phyloP scores from a whole-genome alignment of 2,888 invertebrate species.

The Cylloceria caligata region DNA sequence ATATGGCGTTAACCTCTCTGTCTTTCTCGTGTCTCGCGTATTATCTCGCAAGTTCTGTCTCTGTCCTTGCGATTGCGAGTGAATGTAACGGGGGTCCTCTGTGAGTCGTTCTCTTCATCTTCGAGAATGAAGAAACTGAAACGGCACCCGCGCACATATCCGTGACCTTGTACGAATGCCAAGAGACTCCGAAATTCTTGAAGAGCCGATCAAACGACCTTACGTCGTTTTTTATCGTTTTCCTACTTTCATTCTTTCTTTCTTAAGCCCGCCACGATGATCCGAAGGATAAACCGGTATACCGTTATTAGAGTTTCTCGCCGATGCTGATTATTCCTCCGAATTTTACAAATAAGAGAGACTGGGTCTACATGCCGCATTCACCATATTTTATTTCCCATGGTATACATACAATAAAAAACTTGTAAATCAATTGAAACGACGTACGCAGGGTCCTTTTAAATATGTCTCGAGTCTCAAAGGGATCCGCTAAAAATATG shows the following conservation, averaged over 20 bases:
- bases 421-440: too few relatives aligned
- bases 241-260: not conserved
- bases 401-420: too few relatives aligned
- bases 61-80: not conserved
- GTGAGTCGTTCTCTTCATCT: slow-evolving; percentile 14
- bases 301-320: slow-evolving; percentile 53
- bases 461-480: too few relatives aligned
- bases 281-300: slow-evolving; percentile 47
- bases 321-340: slow-evolving; percentile 12
- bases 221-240: not conserved
- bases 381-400: too few relatives aligned
- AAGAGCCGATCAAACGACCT: slow-evolving; percentile 20
- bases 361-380: too few relatives aligned
- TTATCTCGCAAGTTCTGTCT: slow-evolving; percentile 4
- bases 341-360: slow-evolving; percentile 47
- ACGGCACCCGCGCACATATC: slow-evolving; percentile 13
- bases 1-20: too few relatives aligned
- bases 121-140: slow-evolving; percentile 42
- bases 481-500: too few relatives aligned
- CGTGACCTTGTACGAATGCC: slow-evolving; percentile 56
- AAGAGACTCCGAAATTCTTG: slow-evolving; percentile 11
- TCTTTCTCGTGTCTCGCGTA: too few relatives aligned
- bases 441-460: too few relatives aligned
- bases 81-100: slow-evolving; percentile 44
- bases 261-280: not conserved